Base-by-base conservation (phyloP, 2,797 vertebrate species). In the Pyrocephalus nanus region DNA sequence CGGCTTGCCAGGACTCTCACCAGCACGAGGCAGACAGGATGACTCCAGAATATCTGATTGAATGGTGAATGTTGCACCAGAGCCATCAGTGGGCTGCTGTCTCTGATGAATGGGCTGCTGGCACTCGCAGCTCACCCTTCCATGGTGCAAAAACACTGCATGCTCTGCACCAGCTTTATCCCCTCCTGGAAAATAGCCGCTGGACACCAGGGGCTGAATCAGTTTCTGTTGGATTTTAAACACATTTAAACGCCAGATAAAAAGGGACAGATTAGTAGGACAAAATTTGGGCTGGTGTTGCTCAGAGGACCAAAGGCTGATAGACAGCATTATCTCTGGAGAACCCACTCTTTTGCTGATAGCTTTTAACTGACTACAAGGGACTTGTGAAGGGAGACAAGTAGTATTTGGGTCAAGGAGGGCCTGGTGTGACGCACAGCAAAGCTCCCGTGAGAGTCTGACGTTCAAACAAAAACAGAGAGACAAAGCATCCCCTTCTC, bases 381-480 rank as follows among this genome's bases (percentile, higher is more conserved):
- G 42, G 62, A 54, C 30, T 18, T 15, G 8, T 53, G 51, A 75
- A 84, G n/a, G 43, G 21, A 90, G 29, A 86, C 40, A 40, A 86
- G 57, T 67, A 72, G 7, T 66, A 70, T 70, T 72, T 51, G 8
- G 19, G 38, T 61, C 58, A 65, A 75, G 57, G 45, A 84, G 9
- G 15, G 51, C 21, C 43, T 51, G 4, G 8, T 70, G 19, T 26
- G 54, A 95, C 70, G 57, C 14, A 43, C 55, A 62, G 51, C 21
- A 57, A 81, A 78, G 11, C 36, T 86, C 55, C 62, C 0, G 0
- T 38, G 66, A 50, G 62, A 86, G 30, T 48, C 61, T 40, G 72
- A 88, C 88, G 8, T 72, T 94, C 58, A 92, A 94, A 95, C 42
- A 58, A 67, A 90, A 79, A 16, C 69, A 86, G 47, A 72, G 43